These are phyloP conservation scores for Eurystomus glaucurus DNA, from an alignment of 2,797 vertebrate genomes.

Conservation along the genomic window DNA sequence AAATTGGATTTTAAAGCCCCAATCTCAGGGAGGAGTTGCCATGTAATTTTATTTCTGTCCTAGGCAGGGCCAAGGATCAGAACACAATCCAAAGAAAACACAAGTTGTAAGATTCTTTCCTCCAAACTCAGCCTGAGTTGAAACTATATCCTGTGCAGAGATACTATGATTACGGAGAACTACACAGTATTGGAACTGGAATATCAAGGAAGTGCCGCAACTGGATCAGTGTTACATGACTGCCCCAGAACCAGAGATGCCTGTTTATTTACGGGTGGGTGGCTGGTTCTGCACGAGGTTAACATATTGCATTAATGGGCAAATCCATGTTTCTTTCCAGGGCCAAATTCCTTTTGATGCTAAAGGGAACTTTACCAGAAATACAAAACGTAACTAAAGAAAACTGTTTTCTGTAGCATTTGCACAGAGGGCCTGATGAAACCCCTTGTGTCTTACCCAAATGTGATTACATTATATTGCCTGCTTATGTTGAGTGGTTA, in stretches of 20 bases:
- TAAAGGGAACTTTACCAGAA: neutral
- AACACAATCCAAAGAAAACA: constrained; percentile 57
- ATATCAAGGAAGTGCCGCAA: neutral
- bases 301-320: neutral
- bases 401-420: neutral
- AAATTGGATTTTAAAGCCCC: constrained; percentile 48
- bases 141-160: neutral
- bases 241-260: neutral
- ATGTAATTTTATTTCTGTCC: constrained; percentile 52
- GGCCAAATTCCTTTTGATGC: neutral
- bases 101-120: neutral
- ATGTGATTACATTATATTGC: constrained; percentile 46
- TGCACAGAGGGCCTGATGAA: neutral
- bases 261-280: neutral
- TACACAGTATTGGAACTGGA: neutral
- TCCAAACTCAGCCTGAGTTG: constrained; percentile 23
- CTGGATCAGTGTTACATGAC: neutral
- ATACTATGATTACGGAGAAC: neutral
- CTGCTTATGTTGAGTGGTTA: constrained; percentile 27
- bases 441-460: neutral
- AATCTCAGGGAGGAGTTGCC: neutral
- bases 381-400: neutral
- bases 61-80: constrained; percentile 21
- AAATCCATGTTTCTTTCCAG: neutral
- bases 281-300: neutral